phyloP scores from a whole-genome alignment of 2,113 vertebrate species.

The Kryptolebias marmoratus region DNA sequence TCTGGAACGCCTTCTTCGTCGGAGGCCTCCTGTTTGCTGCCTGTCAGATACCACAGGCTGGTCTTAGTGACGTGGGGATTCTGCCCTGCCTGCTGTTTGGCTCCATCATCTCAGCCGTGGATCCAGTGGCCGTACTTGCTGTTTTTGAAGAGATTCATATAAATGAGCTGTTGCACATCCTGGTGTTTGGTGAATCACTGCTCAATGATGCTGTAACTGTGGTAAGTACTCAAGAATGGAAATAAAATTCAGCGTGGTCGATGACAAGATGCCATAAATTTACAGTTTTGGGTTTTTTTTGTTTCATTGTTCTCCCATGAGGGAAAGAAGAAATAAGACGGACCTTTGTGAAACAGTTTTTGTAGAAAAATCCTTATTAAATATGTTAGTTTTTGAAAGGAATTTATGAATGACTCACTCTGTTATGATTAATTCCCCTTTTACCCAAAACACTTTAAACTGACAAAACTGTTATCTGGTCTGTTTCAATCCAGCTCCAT shows the following conservation, averaged over 20 bases:
- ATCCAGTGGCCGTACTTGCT: constrained; percentile 95
- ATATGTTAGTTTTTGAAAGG: no score
- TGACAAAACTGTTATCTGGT: background rate
- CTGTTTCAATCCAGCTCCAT: background rate
- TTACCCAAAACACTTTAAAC: no score
- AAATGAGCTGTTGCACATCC: constrained; percentile 96
- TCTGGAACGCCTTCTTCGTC: constrained; percentile 97
- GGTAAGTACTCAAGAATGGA: constrained; percentile 76
- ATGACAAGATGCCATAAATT: background rate
- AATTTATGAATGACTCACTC: no score
- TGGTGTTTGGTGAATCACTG: constrained; percentile 97
- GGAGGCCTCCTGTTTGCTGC: constrained; percentile 89
- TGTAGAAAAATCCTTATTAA: no score
- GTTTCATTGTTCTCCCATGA: no score
- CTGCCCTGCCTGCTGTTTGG: constrained; percentile 93
- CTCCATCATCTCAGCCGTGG: constrained; percentile 95
- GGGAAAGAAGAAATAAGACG: no score
- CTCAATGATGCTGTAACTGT: constrained; percentile 98
- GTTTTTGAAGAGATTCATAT: constrained; percentile 99
- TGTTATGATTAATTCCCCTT: no score
- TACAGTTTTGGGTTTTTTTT: background rate
- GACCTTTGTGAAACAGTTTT: no score
- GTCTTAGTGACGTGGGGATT: constrained; percentile 81
- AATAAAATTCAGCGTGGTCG: background rate
- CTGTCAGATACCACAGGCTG: constrained; percentile 82